These are phyloP conservation scores for Myotis brandtii DNA, from an alignment of 2,113 vertebrate species.

Conservation along the genomic window DNA sequence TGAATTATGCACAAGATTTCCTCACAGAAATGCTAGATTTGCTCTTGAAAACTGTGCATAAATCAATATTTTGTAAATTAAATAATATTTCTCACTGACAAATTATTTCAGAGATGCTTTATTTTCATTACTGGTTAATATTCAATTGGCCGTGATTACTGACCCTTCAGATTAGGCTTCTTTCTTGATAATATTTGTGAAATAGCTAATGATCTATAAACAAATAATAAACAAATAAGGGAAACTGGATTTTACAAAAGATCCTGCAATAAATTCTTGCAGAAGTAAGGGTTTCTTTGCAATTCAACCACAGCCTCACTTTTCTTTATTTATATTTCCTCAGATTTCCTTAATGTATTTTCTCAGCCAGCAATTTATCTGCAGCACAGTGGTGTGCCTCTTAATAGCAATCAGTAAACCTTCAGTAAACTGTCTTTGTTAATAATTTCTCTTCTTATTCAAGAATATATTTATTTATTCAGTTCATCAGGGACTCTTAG, in stretches of 20 bases:
- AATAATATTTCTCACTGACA: slow-evolving; percentile 53
- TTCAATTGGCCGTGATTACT: slow-evolving; percentile 53
- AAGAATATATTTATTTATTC: slow-evolving; percentile 71
- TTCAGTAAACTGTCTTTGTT: not conserved
- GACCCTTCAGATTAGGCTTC: slow-evolving; percentile 43
- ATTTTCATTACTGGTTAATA: slow-evolving; percentile 64
- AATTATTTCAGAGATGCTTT: slow-evolving; percentile 61
- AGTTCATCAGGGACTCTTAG: slow-evolving; percentile 49
- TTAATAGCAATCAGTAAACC: slow-evolving; percentile 59
- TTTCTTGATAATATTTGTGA: slow-evolving; percentile 56
- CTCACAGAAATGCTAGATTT: slow-evolving; percentile 7
- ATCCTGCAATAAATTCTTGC: not conserved
- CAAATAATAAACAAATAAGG: slow-evolving; percentile 39
- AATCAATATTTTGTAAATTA: slow-evolving; percentile 51
- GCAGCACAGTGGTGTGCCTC: slow-evolving; percentile 29
- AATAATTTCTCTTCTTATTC: slow-evolving; percentile 56
- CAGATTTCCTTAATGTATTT: slow-evolving; percentile 24
- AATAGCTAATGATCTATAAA: slow-evolving; percentile 60
- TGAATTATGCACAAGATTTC: slow-evolving; percentile 60
- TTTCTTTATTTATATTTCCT: slow-evolving; percentile 31
- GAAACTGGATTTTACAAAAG: not conserved
- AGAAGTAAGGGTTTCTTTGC: not conserved
- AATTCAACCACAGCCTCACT: not conserved
- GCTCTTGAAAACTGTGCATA: slow-evolving; percentile 16
- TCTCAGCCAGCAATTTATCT: slow-evolving; percentile 25